Conservation (phyloP, 2,888 invertebrate genomes). For the Lydus trimaculatus region DNA sequence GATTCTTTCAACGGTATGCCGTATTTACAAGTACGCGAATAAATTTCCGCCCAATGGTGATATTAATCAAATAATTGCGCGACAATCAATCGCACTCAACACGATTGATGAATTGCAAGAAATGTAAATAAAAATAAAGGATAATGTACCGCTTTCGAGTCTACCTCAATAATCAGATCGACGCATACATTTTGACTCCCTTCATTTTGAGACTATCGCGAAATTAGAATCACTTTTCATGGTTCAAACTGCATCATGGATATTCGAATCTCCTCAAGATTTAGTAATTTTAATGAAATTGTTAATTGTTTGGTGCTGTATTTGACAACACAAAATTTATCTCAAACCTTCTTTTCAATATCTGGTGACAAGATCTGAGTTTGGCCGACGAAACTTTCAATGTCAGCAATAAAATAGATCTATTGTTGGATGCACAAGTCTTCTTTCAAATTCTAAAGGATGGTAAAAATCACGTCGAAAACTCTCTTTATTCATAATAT, state of each 20-base stretch:
- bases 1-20: not conserved
- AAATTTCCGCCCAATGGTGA: not conserved
- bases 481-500: constrained; percentile 11
- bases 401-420: constrained; percentile 2
- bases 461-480: not conserved
- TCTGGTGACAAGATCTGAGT: not conserved
- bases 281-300: not conserved
- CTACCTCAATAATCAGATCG: not conserved
- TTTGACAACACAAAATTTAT: not conserved
- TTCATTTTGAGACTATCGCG: not conserved
- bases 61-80: not conserved
- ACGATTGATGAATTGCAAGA: not conserved
- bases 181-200: not conserved
- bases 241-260: not conserved
- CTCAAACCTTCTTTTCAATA: not conserved
- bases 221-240: not conserved
- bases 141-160: not conserved
- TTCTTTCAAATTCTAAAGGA: constrained; percentile 13
- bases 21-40: not conserved
- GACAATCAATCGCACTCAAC: not conserved
- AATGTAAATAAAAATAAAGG: not conserved
- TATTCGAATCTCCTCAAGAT: not conserved
- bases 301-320: not conserved
- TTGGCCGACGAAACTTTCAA: not conserved
- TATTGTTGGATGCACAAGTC: constrained; percentile 12